These are phyloP conservation scores for Chaetodon trifasciatus DNA, from an alignment of 2,797 vertebrate species.

Conservation along the genomic window DNA sequence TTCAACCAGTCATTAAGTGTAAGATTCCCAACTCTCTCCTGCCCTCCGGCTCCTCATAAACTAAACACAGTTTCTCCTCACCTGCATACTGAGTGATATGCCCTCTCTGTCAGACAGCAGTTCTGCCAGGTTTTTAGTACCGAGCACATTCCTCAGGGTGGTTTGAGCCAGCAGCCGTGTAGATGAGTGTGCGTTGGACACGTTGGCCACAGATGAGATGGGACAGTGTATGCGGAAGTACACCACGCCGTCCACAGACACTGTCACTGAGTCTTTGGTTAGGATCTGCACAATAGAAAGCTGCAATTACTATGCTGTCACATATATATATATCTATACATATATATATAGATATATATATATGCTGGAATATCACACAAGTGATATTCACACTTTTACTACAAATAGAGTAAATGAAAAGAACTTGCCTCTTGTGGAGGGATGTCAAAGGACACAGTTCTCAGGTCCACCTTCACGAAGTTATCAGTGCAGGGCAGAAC, in stretches of 20 bases:
- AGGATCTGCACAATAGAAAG: conserved; percentile 75
- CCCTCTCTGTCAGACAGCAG: conserved; percentile 85
- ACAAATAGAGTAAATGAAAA: background rate
- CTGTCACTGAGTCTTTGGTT: conserved; percentile 87
- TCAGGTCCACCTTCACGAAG: conserved; percentile 85
- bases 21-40: background rate
- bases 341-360: too few species aligned
- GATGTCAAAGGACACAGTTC: conserved; percentile 86
- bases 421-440: conserved; percentile 84
- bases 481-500: conserved; percentile 85
- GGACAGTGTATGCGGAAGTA: conserved; percentile 84
- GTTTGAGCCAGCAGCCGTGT: conserved; percentile 86
- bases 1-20: background rate
- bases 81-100: conserved; percentile 85
- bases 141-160: conserved; percentile 86
- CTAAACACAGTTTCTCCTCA: conserved; percentile 29
- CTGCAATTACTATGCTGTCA: background rate
- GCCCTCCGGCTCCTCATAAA: background rate
- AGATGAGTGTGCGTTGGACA: conserved; percentile 77
- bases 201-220: conserved; percentile 85
- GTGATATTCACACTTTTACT: background rate
- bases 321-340: too few species aligned
- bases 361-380: too few species aligned
- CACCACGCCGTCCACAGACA: conserved; percentile 87
- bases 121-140: conserved; percentile 85